Evolutionary conservation across 1,140 invertebrate genomes (phyloP), one percentile per base, ranked within the genome.

Genomic region (Meloidogyne chitwoodi): DNA sequence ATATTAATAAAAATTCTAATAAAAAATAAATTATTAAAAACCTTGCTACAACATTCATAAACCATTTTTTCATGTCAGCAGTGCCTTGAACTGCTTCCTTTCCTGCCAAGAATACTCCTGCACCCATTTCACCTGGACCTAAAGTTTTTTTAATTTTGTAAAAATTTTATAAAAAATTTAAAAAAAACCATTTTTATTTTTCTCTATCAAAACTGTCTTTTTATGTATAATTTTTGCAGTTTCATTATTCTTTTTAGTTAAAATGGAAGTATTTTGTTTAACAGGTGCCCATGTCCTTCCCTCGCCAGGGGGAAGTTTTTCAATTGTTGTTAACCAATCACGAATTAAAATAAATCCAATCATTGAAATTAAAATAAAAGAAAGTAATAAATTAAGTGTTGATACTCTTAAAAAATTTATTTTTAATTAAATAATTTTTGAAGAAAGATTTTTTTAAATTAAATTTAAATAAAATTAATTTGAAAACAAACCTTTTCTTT

Each of bases 11-110:
- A 78, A 26, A 63, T 61, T 44, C 27, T 44, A 31, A 73, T 27
- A 56, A 24, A 27, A 22, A 31, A 65, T 19, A n/a, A 41, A 44
- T 12, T 0, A 29, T 38, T 24, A 77, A 26, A 14, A 22, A 80
- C 79, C 74, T 81, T n/a, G 79, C 82, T 14, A 19, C 62, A 16
- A 82, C 83, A 76, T 82, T 82, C 81, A 82, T 82, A 69, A 84
- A 82, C 76, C 76, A 73, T 63, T 82, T 84, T 74, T 82, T 82
- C 83, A 82, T 82, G 34, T 80, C 79, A 10, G 26, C 71, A 38
- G 75, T 48, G 29, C 77, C 81, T 16, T 56, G 24, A 16, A 29
- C 72, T 29, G 68, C 62, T 31, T 83, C 81, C 29, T 82, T 69
- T 8, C 71, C 74, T 27, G 24, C 61, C 12, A 81, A 24, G n/a